Percentiles rank a stretch among this genome's conserved stretches.
phyloP scores from a whole-genome alignment of 2,888 invertebrate genomes.

The Lumbricus terrestris region DNA sequence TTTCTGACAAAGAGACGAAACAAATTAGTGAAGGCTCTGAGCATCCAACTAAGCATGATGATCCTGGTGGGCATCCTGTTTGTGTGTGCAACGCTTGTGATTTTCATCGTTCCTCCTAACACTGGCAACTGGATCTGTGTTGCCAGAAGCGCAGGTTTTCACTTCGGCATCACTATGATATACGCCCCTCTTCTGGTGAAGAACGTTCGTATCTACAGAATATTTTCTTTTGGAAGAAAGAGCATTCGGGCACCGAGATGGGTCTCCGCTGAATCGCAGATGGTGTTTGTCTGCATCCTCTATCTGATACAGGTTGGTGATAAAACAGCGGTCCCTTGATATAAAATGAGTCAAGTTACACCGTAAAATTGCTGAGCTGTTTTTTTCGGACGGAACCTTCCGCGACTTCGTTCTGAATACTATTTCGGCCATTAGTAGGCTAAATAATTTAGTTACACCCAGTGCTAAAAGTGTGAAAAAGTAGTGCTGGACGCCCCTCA shows the following conservation, averaged over 20 bases:
- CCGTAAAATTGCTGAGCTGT: neutral
- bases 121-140: neutral
- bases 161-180: slow-evolving; percentile 38
- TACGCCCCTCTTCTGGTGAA: slow-evolving; percentile 43
- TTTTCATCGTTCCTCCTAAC: slow-evolving; percentile 15
- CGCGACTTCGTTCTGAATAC: too few relatives aligned
- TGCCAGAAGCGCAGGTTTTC: slow-evolving; percentile 34
- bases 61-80: slow-evolving; percentile 13
- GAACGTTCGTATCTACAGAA: slow-evolving; percentile 41
- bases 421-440: too few relatives aligned
- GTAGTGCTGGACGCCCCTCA: too few relatives aligned
- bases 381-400: too few relatives aligned
- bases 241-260: slow-evolving; percentile 25
- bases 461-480: too few relatives aligned
- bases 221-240: slow-evolving; percentile 40
- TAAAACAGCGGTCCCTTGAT: neutral
- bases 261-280: slow-evolving; percentile 24
- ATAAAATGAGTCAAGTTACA: neutral
- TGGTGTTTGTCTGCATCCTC: slow-evolving; percentile 24
- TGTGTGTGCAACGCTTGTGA: neutral
- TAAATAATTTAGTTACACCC: too few relatives aligned
- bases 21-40: slow-evolving; percentile 25
- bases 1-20: neutral
- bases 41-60: slow-evolving; percentile 18
- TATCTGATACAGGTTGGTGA: neutral